phyloP scores from a whole-genome alignment of 2,888 invertebrate species.

The Hofmannophila pseudospretella region DNA sequence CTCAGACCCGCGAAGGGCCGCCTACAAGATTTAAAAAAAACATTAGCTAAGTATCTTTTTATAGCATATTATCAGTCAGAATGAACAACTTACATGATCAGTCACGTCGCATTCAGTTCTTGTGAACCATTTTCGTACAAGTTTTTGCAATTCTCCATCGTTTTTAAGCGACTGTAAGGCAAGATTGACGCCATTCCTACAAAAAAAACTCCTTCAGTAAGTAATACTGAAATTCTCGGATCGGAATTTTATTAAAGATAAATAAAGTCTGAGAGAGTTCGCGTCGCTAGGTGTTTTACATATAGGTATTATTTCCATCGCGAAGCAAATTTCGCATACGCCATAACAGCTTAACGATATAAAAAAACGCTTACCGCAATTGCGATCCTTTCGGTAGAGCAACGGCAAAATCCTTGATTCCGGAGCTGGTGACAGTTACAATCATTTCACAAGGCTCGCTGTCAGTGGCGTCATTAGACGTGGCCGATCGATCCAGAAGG shows the following conservation, averaged over 20 bases:
- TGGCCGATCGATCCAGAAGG: constrained; percentile 27
- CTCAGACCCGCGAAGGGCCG: constrained; percentile 56
- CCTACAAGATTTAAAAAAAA: too few relatives aligned
- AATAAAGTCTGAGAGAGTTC: too few relatives aligned
- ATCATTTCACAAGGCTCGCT: neutral
- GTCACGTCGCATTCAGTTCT: constrained; percentile 24
- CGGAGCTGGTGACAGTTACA: neutral
- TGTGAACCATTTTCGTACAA: constrained; percentile 92
- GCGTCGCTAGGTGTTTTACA: too few relatives aligned
- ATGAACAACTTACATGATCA: too few relatives aligned
- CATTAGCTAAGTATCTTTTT: too few relatives aligned
- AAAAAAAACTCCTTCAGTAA: constrained; percentile 22
- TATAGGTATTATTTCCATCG: too few relatives aligned
- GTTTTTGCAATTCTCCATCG: constrained; percentile 90
- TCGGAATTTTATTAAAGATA: too few relatives aligned
- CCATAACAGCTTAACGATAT: constrained; percentile 1
- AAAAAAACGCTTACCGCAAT: constrained; percentile 79
- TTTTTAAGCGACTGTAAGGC: constrained; percentile 93
- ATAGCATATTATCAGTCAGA: too few relatives aligned
- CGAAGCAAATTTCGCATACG: constrained; percentile 3
- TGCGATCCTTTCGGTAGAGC: constrained; percentile 95
- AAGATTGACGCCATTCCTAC: constrained; percentile 92
- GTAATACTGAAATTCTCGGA: too few relatives aligned
- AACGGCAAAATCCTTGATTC: constrained; percentile 82
- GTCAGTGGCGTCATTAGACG: neutral